phyloP scores from a whole-genome alignment of 1,140 invertebrate genomes.

The Hetaerina americana region DNA sequence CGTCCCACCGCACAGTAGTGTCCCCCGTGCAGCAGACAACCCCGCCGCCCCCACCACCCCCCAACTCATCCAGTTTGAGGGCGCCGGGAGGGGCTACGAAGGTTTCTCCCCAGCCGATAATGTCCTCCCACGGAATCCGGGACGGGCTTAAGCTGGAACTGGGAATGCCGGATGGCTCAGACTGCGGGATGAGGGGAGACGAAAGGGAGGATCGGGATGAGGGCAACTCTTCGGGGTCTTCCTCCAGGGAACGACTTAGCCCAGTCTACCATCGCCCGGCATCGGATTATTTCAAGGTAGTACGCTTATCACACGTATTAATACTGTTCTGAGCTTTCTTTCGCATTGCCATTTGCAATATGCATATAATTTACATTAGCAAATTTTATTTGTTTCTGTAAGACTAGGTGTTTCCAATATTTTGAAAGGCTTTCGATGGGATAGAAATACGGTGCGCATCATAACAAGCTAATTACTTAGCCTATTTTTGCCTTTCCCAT shows the following conservation, averaged over 20 bases:
- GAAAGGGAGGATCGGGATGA: conserved; percentile 23
- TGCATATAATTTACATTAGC: no score
- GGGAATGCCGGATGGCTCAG: not conserved
- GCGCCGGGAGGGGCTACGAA: not conserved
- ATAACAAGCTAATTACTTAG: no score
- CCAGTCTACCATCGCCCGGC: conserved; percentile 32
- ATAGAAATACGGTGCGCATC: no score
- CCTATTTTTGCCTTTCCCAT: no score
- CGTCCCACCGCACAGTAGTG: conserved; percentile 19
- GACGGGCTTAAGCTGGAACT: not conserved
- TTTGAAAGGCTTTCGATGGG: no score
- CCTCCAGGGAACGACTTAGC: conserved; percentile 14
- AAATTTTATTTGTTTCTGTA: no score
- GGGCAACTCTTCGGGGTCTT: conserved; percentile 13
- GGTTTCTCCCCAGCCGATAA: not conserved
- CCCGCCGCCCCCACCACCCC: not conserved
- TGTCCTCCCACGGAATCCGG: not conserved
- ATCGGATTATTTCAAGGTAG: conserved; percentile 38
- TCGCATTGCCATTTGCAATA: no score
- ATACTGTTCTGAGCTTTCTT: no score
- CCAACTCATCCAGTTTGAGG: not conserved
- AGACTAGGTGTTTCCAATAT: no score
- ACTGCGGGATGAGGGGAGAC: conserved; percentile 20
- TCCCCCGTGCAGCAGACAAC: conserved; percentile 9
- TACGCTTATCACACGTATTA: no score